Evolutionary conservation across 2,797 vertebrate genomes (phyloP).

Genomic region (Myotis pilosus): DNA sequence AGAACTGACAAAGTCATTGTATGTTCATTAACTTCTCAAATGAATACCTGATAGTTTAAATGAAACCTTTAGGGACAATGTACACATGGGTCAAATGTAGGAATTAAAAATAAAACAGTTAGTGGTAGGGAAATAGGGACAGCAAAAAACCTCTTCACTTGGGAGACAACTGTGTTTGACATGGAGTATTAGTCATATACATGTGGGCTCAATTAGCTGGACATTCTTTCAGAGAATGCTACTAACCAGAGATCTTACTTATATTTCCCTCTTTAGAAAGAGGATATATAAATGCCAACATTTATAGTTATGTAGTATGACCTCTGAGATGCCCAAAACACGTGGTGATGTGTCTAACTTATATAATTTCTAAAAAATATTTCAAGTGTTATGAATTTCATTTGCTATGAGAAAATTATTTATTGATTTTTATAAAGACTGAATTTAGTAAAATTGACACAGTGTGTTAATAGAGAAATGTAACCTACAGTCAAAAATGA

Average conservation of each 20-base stretch:
- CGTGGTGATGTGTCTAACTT: background rate
- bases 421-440: background rate
- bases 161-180: background rate
- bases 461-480: background rate
- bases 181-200: background rate
- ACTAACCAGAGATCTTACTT: background rate
- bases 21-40: background rate
- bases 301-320: background rate
- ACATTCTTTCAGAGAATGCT: background rate
- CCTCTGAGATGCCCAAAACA: background rate
- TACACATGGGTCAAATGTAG: background rate
- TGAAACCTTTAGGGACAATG: background rate
- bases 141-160: background rate
- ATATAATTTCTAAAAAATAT: background rate
- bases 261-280: background rate
- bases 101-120: background rate
- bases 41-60: background rate
- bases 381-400: constrained; percentile 7
- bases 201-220: background rate
- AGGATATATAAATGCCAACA: background rate
- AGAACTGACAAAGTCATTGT: background rate
- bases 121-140: background rate
- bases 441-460: background rate
- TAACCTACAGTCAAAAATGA: background rate
- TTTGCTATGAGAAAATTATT: constrained; percentile 1